Evolutionary conservation across 2,888 invertebrate species (phyloP).

Genomic region (Cataglyphis rosenhaueri): DNA sequence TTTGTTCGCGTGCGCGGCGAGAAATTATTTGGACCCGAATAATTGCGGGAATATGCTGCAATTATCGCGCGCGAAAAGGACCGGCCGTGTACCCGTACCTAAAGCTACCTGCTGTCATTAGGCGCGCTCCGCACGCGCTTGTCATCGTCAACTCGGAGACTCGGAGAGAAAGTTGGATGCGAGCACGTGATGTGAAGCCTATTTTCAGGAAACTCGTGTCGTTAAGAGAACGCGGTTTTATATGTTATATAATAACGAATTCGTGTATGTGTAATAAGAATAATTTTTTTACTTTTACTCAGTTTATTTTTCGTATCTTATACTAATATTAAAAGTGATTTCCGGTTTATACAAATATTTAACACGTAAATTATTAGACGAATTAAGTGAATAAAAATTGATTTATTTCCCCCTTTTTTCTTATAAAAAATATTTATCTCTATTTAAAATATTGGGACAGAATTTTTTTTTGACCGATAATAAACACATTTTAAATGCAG

Average conservation of each 20-base stretch:
- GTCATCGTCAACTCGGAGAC: background rate
- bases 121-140: slow-evolving; percentile 27
- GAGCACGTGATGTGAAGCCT: slow-evolving; percentile 45
- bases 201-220: slow-evolving; percentile 45
- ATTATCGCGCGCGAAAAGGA: slow-evolving; percentile 51
- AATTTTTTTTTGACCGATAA: background rate
- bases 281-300: background rate
- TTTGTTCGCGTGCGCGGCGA: slow-evolving; percentile 41
- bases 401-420: background rate
- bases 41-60: slow-evolving; percentile 49
- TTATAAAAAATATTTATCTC: no score
- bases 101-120: slow-evolving; percentile 45
- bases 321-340: background rate
- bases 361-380: background rate
- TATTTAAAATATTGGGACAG: background rate
- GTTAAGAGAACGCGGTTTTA: slow-evolving; percentile 45
- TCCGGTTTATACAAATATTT: background rate
- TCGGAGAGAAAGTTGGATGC: slow-evolving; percentile 21
- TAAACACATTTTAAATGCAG: background rate
- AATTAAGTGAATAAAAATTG: background rate
- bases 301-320: background rate
- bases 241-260: slow-evolving; percentile 5
- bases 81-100: background rate
- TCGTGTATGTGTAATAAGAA: slow-evolving; percentile 4
- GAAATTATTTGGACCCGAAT: slow-evolving; percentile 56